phyloP scores from a whole-genome alignment of 2,888 invertebrate species.

The Lithophane ornitopus region DNA sequence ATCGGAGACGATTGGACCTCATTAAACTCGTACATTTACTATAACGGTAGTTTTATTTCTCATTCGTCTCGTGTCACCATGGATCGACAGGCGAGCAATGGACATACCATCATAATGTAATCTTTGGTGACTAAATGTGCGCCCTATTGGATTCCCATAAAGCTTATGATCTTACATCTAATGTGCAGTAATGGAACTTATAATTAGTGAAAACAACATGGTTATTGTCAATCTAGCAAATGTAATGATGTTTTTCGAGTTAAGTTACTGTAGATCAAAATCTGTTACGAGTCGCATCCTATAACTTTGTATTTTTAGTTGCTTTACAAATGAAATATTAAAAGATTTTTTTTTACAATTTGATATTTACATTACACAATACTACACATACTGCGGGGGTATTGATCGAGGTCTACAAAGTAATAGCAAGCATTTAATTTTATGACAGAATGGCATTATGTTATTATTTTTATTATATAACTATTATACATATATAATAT shows the following conservation, averaged over 20 bases:
- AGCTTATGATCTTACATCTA: slow-evolving; percentile 62
- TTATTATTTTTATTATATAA: slow-evolving; percentile 66
- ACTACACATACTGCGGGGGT: slow-evolving; percentile 56
- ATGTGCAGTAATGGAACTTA: slow-evolving; percentile 62
- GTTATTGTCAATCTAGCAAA: slow-evolving; percentile 61
- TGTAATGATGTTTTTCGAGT: slow-evolving; percentile 65
- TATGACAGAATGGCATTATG: slow-evolving; percentile 81
- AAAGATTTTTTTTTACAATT: slow-evolving; percentile 71
- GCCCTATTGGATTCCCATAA: slow-evolving; percentile 61
- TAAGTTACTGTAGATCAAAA: slow-evolving; percentile 77
- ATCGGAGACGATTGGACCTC: slow-evolving; percentile 85
- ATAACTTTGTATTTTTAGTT: slow-evolving; percentile 72
- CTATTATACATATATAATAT: slow-evolving; percentile 59
- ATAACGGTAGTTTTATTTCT: slow-evolving; percentile 86
- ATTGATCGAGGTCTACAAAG: slow-evolving; percentile 63
- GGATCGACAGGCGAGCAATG: slow-evolving; percentile 75
- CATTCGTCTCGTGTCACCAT: slow-evolving; percentile 70
- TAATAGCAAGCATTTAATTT: slow-evolving; percentile 84
- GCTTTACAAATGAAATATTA: slow-evolving; percentile 70
- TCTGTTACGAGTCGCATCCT: slow-evolving; percentile 74
- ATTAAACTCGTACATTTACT: slow-evolving; percentile 88
- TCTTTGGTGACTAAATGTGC: slow-evolving; percentile 73
- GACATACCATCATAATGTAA: slow-evolving; percentile 86
- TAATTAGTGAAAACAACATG: slow-evolving; percentile 61
- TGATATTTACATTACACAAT: slow-evolving; percentile 69